Evolutionary conservation across 2,113 vertebrate species (phyloP).

Genomic region (Austrofundulus limnaeus): DNA sequence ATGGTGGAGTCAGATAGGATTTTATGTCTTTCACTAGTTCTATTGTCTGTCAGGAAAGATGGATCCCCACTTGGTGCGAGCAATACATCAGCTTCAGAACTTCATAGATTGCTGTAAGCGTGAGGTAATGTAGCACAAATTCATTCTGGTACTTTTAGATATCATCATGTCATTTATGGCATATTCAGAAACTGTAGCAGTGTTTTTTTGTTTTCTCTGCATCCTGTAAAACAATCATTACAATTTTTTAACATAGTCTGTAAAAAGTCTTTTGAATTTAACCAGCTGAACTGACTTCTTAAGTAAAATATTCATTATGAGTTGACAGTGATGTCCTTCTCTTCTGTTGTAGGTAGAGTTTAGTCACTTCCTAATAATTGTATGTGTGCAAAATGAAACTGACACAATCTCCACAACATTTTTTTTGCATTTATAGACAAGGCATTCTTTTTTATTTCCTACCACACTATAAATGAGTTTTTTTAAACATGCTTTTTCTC

Average conservation of each 20-base stretch:
- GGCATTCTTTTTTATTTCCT: too few species aligned
- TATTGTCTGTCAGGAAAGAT: constrained; percentile 64
- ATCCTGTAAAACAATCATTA: background rate
- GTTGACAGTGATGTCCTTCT: too few species aligned
- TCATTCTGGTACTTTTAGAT: constrained; percentile 42
- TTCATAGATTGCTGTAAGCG: constrained; percentile 66
- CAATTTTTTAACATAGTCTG: background rate
- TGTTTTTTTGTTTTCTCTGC: background rate
- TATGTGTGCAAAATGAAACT: background rate
- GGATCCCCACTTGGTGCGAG: constrained; percentile 45
- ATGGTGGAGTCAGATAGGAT: constrained; percentile 64
- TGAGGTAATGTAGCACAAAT: constrained; percentile 64
- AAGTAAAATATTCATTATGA: too few species aligned
- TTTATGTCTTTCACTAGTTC: constrained; percentile 56
- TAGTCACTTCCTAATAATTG: background rate
- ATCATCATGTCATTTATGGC: constrained; percentile 53
- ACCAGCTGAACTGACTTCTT: too few species aligned
- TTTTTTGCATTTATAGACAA: background rate
- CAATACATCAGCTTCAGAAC: constrained; percentile 62
- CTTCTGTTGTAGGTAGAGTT: background rate
- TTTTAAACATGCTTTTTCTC: too few species aligned
- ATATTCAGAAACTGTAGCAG: constrained; percentile 9
- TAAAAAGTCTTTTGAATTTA: background rate
- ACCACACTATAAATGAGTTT: too few species aligned
- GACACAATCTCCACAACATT: background rate